Base-by-base conservation (phyloP, 2,888 invertebrate genomes). In the Norana najaformis region DNA sequence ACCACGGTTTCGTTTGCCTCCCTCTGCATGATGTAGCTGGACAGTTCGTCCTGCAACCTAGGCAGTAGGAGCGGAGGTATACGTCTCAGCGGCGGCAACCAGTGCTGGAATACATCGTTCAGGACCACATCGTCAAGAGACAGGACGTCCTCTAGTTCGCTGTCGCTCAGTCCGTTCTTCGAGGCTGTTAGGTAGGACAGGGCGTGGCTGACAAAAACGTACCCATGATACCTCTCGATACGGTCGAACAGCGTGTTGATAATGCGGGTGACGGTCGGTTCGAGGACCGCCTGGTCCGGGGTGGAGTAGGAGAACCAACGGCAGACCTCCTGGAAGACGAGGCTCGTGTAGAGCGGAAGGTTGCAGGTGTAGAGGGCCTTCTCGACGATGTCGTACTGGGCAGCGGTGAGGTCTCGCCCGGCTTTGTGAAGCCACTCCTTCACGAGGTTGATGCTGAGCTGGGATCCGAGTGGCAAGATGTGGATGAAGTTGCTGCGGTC, bases 11-110 rank as follows among this genome's bases (percentile, higher is more conserved):
- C 93, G 83, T 93, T 92, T 11, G 92, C 91, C 89, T 93, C 93
- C 35, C 93, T 89, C 91, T 93, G 91, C 30, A 92, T 93, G 83
- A 93, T 91, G 91, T 93, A 93, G 36, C 91, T 90, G 35, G 90
- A 89, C 37, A 93, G 91, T n/a, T 93, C 92, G 37, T 92, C 88
- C 37, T 91, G 90, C 0, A 93, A 89, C 34, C 93, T 90, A 14
- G 93, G 92, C 91, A 93, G 92, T 0, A 93, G 92, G 18, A 92
- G 90, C 18, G 93, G 93, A 0, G 93, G 93, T 34, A 94, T 92
- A 41, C 94, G 91, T 11, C 94, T 90, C 20, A 93, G 91, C 13
- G 93, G 93, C 14, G 94, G 94, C 85, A 93, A 90, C 90, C 93
- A 92, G 91, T 93, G 93, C 47, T 91, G 91, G 83, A 91, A 93